Base-by-base conservation (phyloP, 2,888 invertebrate species). In the Caenorhabditis afra region DNA sequence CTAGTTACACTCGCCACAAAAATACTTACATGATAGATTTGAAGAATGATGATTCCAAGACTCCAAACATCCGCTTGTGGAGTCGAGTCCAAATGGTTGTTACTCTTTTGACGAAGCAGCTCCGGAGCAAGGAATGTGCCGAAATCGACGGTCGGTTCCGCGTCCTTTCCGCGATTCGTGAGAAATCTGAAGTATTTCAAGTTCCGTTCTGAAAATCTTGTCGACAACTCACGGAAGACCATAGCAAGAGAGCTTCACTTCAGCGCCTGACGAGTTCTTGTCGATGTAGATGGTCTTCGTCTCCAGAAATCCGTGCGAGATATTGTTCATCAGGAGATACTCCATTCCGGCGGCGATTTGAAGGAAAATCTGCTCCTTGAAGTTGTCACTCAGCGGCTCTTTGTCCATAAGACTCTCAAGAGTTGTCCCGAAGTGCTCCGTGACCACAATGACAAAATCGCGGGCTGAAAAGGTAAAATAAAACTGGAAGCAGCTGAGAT, bases 1-100 rank as follows among this genome's bases (percentile, higher is more conserved):
- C n/a, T n/a, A n/a, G 10, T 59, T 16, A n/a, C n/a, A n/a, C n/a
- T n/a, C n/a, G n/a, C n/a, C n/a, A n/a, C n/a, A n/a, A 0, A 91
- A 74, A 94, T 49, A 57, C 78, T 50, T 11, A 83, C 85, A 67
- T 64, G 49, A 44, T 70, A 92, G 4, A 95, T 91, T 91, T 97
- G 96, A 0, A 95, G 92, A 39, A 97, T 91, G 75, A 97, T 93
- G 74, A 98, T 94, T n/a, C 96, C 98, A 76, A 96, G 92, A 0
- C 96, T 94, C 98, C 98, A 99, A 29, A 96, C 93, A 91, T 99
- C 98, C 18, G 94, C 94, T 91, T 95, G 50, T 35, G 44, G 64
- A 14, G 64, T 50, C 14, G 57, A 37, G 3, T 49, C 49, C 8
- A 45, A 50, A n/a, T 50, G 37, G 7, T 29, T 29, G 4, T 44